Base-by-base conservation (phyloP, 2,888 invertebrate genomes). In the Epinotia bilunana region DNA sequence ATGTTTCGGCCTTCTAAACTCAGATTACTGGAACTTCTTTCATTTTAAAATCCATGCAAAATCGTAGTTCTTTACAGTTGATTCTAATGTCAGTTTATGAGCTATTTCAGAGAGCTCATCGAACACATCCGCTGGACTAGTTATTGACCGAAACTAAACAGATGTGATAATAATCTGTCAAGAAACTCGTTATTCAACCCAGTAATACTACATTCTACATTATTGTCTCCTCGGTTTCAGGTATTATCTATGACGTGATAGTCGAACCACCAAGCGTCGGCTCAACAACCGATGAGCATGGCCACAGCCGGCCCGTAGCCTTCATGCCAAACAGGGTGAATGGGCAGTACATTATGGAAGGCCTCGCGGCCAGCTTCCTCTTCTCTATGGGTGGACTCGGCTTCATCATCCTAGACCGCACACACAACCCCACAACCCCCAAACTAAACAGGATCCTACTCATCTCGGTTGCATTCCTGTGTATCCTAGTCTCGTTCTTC, bases 281-380 rank as follows among this genome's bases (percentile, higher is more conserved):
- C 39, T 99, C 99, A 2, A 99, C 99, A 0, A 99, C 99, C 39
- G 99, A 99, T 91, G 99, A 99, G 88, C 97, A 98, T 88, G 99
- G 99, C 0, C 98, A 99, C 88, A 98, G 98, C 18, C 95, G 98
- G 84, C 99, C 99, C 20, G 99, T 98, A 7, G 99, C 99, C 0
- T 99, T 99, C 87, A 99, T 99, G 99, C 99, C 99, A 0, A 99
- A 99, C 88, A 95, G 99, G 80, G 99, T 99, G 0, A 99, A 99
- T 91, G 99, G 99, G 0, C 99, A 99, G 88, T 99, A 99, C 87
- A 99, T 99, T 74, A 99, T 99, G 99, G 99, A 99, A 93, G 99
- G 99, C 0, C 92, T 99, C 77, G 99, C 99, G 0, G 98, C 99
- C 13, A 99, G 99, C 90, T 99, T 99, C 87, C 95, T 99, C 28